A percentile compares a stretch with the other conserved stretches of the same genome.
These are phyloP conservation scores for Aphelocoma coerulescens DNA, from an alignment of 2,113 vertebrate genomes.

Conservation along the genomic window DNA sequence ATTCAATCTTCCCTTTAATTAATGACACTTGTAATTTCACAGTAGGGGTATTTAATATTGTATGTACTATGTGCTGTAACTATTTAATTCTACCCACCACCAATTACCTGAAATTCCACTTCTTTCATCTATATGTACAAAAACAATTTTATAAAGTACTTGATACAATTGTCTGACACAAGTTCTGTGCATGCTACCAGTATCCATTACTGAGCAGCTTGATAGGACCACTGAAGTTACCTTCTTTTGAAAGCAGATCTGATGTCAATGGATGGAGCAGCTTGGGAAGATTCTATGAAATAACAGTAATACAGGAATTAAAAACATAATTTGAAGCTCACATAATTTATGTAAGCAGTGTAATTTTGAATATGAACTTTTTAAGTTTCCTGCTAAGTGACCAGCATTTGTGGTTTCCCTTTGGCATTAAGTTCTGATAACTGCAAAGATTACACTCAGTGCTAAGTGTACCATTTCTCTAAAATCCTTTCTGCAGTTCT, in stretches of 20 bases:
- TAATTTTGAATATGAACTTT: background rate
- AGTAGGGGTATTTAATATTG: background rate
- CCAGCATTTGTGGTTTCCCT: background rate
- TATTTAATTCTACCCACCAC: background rate
- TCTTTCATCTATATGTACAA: background rate
- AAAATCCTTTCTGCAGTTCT: background rate
- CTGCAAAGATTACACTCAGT: background rate
- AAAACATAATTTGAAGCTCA: background rate
- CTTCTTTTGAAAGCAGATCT: slow-evolving; percentile 99
- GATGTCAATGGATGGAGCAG: slow-evolving; percentile 88
- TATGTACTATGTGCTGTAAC: background rate
- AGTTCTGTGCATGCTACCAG: background rate
- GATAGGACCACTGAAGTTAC: slow-evolving; percentile 74
- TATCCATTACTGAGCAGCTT: background rate
- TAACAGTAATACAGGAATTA: slow-evolving; percentile 28
- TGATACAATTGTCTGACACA: background rate
- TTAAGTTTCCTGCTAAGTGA: background rate
- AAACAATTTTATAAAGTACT: background rate
- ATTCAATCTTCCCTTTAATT: background rate
- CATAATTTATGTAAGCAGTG: background rate
- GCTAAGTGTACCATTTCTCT: background rate
- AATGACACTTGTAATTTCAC: background rate
- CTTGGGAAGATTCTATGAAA: slow-evolving; percentile 82
- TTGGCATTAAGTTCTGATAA: background rate
- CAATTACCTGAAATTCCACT: background rate